phyloP scores from a whole-genome alignment of 1,140 invertebrate genomes.

The Lucilia sericata region DNA sequence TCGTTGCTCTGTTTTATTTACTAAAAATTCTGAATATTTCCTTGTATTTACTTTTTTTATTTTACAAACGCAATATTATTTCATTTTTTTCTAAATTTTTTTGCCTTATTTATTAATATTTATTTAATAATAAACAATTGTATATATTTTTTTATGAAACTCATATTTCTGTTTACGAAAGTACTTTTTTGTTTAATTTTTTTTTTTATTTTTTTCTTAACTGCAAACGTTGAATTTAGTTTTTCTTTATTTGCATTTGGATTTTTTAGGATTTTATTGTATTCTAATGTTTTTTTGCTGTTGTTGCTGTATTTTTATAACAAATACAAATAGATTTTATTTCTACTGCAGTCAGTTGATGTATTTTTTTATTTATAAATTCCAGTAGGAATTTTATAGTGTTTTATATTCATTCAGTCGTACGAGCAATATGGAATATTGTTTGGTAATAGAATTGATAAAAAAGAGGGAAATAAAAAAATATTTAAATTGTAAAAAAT shows the following conservation, averaged over 20 bases:
- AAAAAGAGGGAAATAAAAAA: too few relatives aligned
- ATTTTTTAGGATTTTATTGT: neutral
- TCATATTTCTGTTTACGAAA: neutral
- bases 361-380: too few relatives aligned
- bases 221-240: neutral
- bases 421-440: too few relatives aligned
- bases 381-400: too few relatives aligned
- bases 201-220: neutral
- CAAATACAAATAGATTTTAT: neutral
- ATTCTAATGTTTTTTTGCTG: neutral
- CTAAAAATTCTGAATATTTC: neutral
- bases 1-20: neutral
- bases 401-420: too few relatives aligned
- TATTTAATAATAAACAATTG: conserved; percentile 12
- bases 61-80: neutral
- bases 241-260: neutral
- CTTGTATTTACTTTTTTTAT: neutral
- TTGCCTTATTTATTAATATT: conserved; percentile 13
- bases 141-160: neutral
- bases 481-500: too few relatives aligned
- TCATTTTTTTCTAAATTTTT: neutral
- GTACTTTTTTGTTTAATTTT: neutral
- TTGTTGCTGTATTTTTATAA: neutral
- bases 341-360: neutral
- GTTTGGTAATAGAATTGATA: too few relatives aligned